Base-by-base conservation (phyloP, 2,113 vertebrate genomes). In the Onychorhynchus coronatus region DNA sequence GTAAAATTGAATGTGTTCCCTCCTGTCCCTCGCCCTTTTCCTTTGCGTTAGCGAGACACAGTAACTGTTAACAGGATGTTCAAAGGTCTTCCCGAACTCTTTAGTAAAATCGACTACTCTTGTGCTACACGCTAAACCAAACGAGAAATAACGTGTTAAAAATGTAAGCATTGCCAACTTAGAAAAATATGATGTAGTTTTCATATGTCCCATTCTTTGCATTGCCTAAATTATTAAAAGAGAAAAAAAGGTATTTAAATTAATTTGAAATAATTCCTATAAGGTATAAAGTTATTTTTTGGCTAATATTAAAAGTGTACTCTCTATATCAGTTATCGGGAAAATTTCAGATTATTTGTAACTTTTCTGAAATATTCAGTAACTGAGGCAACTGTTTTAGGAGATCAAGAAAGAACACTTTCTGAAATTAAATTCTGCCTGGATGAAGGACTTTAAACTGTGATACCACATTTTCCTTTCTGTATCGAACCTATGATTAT, bases 101-200 rank as follows among this genome's bases (percentile, higher is more conserved):
- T 19, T 27, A 13, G 41, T 25, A 39, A 47, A 62, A 55, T 4
- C 15, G n/a, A 31, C 78, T 88, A 44, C 44, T 91, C 41, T 59
- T 31, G 58, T 59, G 49, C 72, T 11, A 0, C 30, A 8, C 52
- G 75, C 15, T 12, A 53, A 77, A 50, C 63, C 21, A 53, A 56
- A 50, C 13, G n/a, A 37, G 72, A 79, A 73, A 46, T 41, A 66
- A 65, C 1, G 27, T 8, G 17, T 55, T 74, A 35, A 33, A 75
- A 28, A 44, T 5, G 3, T 55, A 41, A 86, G 56, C 44, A 24
- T 58, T 0, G 0, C 17, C 8, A 12, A 14, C n/a, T 35, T 44
- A 37, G 55, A 71, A 88, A 86, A 81, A 67, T 7, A 9, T 2
- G 4, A 1, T 42, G 33, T 46, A 10, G 5, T 71, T 91, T 80